Conservation (phyloP, 2,888 invertebrate genomes). For the Euproctis similis region DNA sequence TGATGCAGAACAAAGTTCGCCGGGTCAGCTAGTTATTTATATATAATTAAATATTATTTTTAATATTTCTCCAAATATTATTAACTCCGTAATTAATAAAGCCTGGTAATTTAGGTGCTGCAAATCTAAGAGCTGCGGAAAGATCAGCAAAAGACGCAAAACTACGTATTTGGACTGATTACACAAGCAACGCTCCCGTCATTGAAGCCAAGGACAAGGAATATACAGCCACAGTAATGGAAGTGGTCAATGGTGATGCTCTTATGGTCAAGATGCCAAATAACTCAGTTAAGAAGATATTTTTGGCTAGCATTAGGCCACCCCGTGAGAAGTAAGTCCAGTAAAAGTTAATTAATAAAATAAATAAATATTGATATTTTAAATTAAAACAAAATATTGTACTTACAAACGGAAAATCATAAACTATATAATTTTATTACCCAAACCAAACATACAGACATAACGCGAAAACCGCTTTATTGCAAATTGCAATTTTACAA, state of each 20-base stretch:
- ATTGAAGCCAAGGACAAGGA: slow-evolving; percentile 87
- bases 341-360: not conserved
- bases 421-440: too few species aligned
- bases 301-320: slow-evolving; percentile 95
- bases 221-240: slow-evolving; percentile 87
- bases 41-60: too few species aligned
- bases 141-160: slow-evolving; percentile 90
- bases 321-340: slow-evolving; percentile 82
- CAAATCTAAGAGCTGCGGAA: slow-evolving; percentile 89
- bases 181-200: slow-evolving; percentile 83
- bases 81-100: not conserved
- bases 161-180: slow-evolving; percentile 94
- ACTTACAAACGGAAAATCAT: too few species aligned
- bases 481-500: too few species aligned
- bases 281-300: slow-evolving; percentile 90
- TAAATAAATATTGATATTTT: too few species aligned
- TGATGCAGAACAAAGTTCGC: too few species aligned
- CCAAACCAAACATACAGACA: too few species aligned
- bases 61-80: too few species aligned
- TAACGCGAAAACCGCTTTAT: too few species aligned
- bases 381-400: too few species aligned
- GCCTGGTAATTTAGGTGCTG: slow-evolving; percentile 77
- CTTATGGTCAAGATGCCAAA: slow-evolving; percentile 88
- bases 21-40: too few species aligned
- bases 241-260: slow-evolving; percentile 96